Evolutionary conservation across 2,113 vertebrate species (phyloP), one percentile per base, ranked within the genome.

Genomic region (Salvelinus namaycush): DNA sequence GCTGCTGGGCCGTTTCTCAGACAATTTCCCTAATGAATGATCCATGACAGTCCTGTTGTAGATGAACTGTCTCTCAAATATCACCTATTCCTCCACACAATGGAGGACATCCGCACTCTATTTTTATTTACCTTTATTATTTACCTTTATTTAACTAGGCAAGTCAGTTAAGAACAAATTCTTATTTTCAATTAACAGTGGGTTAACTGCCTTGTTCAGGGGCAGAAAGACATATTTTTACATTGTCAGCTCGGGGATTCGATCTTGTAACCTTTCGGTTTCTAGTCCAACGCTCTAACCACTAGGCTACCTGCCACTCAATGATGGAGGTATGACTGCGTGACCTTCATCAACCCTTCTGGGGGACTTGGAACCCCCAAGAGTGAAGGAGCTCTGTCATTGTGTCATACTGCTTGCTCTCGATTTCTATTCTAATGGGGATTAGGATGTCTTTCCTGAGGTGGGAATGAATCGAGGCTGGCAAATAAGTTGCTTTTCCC

Each of bases 21-120:
- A 18, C 57, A n/a, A 89, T 88, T 86, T 89, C 88, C 88, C 87
- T 89, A 87, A 91, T 89, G 89, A 83, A 86, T 51, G 49, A 51
- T 87, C 86, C 81, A 72, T 87, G 89, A 92, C 87, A 84, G 39
- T 9, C 34, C 20, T 12, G 8, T 24, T 70, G 68, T 48, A 44
- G 88, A 88, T 90, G 89, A 89, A 84, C 87, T 39, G 7, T 39
- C 89, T 89, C 80, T 72, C 77, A 74, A 79, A 89, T 86, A 87
- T 88, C 85, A 68, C 80, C 83, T 79, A 74, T 81, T 83, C 20
- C 22, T 82, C 78, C 68, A 79, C 26, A 60, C 16, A 54, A 54
- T 54, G 16, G 16, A 54, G 49, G 12, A 5, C 51, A 54, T 18
- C 51, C 1, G 51, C 14, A 54, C 51, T 16, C 3, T 1, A 34